Evolutionary conservation across 2,797 vertebrate genomes (phyloP).

Genomic region (Scyliorhinus canicula): DNA sequence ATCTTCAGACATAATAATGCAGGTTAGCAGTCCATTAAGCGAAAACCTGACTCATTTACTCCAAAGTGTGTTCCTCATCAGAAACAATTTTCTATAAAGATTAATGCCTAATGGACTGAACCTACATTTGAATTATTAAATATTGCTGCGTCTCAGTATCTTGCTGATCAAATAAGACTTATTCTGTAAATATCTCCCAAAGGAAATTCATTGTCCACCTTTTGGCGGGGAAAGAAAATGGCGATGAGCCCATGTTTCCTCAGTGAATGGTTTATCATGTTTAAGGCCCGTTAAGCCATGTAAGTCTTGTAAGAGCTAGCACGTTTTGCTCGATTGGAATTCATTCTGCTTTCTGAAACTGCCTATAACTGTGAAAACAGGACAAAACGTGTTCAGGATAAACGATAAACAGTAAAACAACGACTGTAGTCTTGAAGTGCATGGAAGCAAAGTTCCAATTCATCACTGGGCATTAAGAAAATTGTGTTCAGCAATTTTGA

Average conservation of each 20-base stretch:
- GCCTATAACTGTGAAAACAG: neutral
- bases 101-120: neutral
- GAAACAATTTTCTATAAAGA: neutral
- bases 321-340: neutral
- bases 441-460: neutral
- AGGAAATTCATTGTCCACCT: neutral
- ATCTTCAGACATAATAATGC: neutral
- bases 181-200: neutral
- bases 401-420: neutral
- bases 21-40: neutral
- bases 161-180: neutral
- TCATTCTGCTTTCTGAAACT: neutral
- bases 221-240: neutral
- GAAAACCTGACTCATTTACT: neutral
- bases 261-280: neutral
- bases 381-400: neutral
- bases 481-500: neutral
- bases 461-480: neutral
- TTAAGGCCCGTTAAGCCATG: neutral
- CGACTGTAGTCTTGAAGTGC: neutral
- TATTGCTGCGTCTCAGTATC: neutral
- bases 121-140: neutral
- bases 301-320: neutral
- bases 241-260: neutral
- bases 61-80: neutral